Conservation (phyloP, 2,888 invertebrate genomes). For the Catocala nupta region DNA sequence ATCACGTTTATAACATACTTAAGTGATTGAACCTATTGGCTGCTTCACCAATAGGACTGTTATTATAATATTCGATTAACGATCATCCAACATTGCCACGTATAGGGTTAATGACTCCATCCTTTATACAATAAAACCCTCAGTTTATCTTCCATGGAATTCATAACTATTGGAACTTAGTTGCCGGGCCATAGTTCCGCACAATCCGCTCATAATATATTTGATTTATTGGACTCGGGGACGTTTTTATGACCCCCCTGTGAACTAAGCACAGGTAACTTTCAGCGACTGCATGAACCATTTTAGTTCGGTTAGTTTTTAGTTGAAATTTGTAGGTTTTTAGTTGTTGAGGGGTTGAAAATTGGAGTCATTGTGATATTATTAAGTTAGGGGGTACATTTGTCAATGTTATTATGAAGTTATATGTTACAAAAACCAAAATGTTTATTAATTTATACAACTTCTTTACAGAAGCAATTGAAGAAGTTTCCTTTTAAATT, state of each 20-base stretch:
- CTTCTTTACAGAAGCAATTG: no score
- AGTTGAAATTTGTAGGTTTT: constrained; percentile 4
- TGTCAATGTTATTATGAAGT: no score
- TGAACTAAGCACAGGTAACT: constrained; percentile 42
- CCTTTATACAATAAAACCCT: constrained; percentile 25
- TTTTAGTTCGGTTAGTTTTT: constrained; percentile 15
- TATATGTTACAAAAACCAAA: no score
- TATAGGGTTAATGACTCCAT: constrained; percentile 13
- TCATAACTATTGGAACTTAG: constrained; percentile 48
- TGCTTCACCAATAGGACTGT: no score
- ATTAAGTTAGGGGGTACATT: no score
- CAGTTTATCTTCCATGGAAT: constrained; percentile 31
- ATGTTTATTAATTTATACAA: no score
- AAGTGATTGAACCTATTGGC: no score
- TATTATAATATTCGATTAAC: background rate
- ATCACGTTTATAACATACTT: no score
- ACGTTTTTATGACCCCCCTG: constrained; percentile 47
- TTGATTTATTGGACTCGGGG: constrained; percentile 44
- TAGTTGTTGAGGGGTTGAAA: background rate
- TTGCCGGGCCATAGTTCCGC: constrained; percentile 40
- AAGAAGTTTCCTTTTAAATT: no score
- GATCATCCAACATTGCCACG: background rate
- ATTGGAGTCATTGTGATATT: no score
- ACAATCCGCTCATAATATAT: constrained; percentile 47
- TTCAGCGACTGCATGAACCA: constrained; percentile 22